phyloP scores from a whole-genome alignment of 2,797 vertebrate genomes.

The Loriculus beryllinus region DNA sequence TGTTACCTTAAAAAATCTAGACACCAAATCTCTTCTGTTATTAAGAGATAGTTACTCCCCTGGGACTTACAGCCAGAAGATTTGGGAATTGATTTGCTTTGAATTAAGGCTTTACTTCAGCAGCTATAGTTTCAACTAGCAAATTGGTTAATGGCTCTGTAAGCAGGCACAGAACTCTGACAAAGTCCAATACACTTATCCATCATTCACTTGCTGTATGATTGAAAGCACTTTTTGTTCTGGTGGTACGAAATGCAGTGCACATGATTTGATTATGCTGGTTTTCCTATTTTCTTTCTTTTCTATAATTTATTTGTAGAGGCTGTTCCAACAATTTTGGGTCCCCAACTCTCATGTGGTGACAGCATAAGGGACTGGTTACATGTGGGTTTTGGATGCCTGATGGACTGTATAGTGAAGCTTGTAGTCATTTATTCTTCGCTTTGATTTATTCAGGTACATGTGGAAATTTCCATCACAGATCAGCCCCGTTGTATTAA shows the following conservation, averaged over 20 bases:
- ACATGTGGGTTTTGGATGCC: background rate
- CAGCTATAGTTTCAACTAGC: background rate
- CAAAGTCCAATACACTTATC: background rate
- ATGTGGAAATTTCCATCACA: background rate
- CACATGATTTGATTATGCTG: background rate
- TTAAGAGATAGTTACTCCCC: background rate
- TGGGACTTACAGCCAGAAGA: background rate
- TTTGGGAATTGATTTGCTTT: conserved; percentile 1
- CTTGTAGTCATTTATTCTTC: background rate
- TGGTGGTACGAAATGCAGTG: background rate
- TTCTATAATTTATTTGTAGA: background rate
- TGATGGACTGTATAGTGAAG: background rate
- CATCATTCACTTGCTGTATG: background rate
- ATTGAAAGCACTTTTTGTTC: background rate
- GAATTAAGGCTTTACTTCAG: background rate
- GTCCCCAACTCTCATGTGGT: background rate
- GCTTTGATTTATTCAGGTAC: background rate
- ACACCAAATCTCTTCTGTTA: background rate
- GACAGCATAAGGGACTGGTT: background rate
- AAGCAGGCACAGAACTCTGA: background rate
- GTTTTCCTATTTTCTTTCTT: background rate
- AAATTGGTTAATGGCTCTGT: conserved; percentile 16
- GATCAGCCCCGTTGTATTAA: background rate
- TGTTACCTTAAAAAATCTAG: background rate
- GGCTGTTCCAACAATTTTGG: background rate